Evolutionary conservation across 2,888 invertebrate genomes (phyloP).

Genomic region (Melolontha melolontha): DNA sequence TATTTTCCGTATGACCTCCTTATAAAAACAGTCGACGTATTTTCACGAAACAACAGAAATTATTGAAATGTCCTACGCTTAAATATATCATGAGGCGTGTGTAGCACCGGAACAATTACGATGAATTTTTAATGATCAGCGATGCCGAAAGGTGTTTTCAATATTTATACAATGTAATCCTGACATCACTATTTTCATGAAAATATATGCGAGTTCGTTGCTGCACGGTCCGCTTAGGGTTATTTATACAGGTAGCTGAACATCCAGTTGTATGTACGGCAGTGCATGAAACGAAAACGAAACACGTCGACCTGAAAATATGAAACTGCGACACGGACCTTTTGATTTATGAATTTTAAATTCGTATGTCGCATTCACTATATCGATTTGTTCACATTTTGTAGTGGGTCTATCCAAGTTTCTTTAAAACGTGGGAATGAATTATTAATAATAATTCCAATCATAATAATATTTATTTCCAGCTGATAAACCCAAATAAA

Average conservation of each 20-base stretch:
- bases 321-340: constrained; percentile 3
- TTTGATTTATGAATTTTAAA: constrained; percentile 14
- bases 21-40: too few species aligned
- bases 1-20: too few species aligned
- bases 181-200: constrained; percentile 29
- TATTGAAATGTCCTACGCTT: too few species aligned
- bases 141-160: constrained; percentile 31
- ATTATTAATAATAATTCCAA: too few species aligned
- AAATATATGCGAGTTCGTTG: constrained; percentile 25
- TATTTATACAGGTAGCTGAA: constrained; percentile 25
- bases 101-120: not conserved
- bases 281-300: too few species aligned
- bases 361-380: not conserved
- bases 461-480: too few species aligned
- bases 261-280: too few species aligned
- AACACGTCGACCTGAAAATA: constrained; percentile 6
- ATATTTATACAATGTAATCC: constrained; percentile 30
- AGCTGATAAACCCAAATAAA: too few species aligned
- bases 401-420: too few species aligned
- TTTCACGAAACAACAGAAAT: too few species aligned
- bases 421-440: too few species aligned
- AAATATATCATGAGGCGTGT: too few species aligned
- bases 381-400: not conserved
- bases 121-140: constrained; percentile 3
- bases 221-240: constrained; percentile 8